Conservation (phyloP, 2,797 vertebrate species). For the Esox masquinongy region DNA sequence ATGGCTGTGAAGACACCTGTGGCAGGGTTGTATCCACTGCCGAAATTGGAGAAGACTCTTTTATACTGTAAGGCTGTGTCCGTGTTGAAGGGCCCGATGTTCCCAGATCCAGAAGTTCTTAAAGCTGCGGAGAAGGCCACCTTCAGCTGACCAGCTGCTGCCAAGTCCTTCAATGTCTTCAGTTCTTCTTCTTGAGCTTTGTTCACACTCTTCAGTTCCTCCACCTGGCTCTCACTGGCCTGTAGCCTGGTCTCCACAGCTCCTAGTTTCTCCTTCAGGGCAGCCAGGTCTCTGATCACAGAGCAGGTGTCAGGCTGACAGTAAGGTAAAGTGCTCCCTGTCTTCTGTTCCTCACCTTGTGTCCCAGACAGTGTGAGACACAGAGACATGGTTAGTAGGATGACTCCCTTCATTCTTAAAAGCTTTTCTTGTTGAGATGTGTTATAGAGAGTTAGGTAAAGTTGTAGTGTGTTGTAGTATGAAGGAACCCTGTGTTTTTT, state of each 20-base stretch:
- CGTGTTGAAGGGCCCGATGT: constrained; percentile 6
- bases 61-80: constrained; percentile 11
- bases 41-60: constrained; percentile 20
- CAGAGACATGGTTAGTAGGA: neutral
- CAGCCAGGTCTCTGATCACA: constrained; percentile 38
- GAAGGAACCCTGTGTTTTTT: neutral
- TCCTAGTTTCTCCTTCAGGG: constrained; percentile 35
- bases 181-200: constrained; percentile 10
- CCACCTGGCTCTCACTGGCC: neutral
- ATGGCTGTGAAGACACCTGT: constrained; percentile 29
- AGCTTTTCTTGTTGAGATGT: neutral
- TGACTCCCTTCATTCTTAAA: neutral
- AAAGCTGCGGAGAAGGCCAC: constrained; percentile 24
- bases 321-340: neutral
- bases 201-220: constrained; percentile 4
- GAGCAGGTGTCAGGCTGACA: constrained; percentile 47
- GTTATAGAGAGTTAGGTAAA: neutral
- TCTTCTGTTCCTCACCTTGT: neutral
- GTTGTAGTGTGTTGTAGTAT: neutral
- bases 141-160: neutral
- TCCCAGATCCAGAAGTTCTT: neutral
- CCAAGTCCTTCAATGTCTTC: neutral
- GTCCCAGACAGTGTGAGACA: neutral
- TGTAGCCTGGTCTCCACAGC: constrained; percentile 4
- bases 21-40: constrained; percentile 18